Base-by-base conservation (phyloP, 1,140 invertebrate genomes). In the Cyrtorhinus lividipennis region DNA sequence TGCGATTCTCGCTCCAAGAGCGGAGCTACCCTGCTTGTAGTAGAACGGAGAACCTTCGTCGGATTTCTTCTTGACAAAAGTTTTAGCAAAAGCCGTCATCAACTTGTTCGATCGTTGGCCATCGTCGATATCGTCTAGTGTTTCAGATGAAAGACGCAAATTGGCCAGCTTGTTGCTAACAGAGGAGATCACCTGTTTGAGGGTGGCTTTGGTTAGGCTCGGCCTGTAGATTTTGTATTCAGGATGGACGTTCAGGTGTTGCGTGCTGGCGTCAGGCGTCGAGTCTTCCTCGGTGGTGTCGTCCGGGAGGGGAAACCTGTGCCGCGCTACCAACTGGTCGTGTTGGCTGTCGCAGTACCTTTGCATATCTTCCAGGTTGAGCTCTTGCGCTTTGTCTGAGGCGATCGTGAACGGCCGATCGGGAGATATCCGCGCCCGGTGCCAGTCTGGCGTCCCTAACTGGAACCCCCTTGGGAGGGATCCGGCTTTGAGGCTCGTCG, bases 1-100 rank as follows among this genome's bases (percentile, higher is more conserved):
- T 5, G 89, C 89, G 70, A 93, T 90, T 62, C 89, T 81, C 25
- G 88, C 88, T 0, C 90, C 90, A 63, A 92, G 79, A 63, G 81
- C 81, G 53, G 87, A 85, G 67, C 88, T 90, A 24, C 87, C 87
- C 73, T 88, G 85, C 69, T 86, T 84, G 70, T 89, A 87, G 70
- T 89, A 87, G 61, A 66, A 63, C 12, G 23, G 74, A 18, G 68
- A 27, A n/a, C 61, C 0, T 70, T 53, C 23, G 73, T 73, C 73
- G 15, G 67, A 65, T 38, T 72, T 73, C 18, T 69, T 71, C 27
- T 71, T 72, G 1, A 60, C 65, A 24, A 67, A 67, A 20, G 66
- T 66, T 27, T 68, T 68, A 2, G 62, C 70, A 13, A 71, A 63
- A 0, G 70, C 67, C 0, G 70, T 70, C 12, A 72, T 71, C 12